These are phyloP conservation scores for Criorhina ranunculi DNA, from an alignment of 2,888 invertebrate genomes.

Conservation along the genomic window DNA sequence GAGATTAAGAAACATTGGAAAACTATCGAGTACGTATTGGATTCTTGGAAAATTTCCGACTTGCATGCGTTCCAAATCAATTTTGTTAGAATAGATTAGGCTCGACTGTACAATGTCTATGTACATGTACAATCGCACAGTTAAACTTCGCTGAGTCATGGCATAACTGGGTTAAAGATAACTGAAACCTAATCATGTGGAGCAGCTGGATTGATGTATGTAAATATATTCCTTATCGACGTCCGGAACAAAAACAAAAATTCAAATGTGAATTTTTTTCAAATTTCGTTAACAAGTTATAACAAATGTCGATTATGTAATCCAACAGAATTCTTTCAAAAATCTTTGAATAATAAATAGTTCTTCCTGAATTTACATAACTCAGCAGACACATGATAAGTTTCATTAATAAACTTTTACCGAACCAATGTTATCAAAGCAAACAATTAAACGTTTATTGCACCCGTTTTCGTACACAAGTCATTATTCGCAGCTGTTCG, in stretches of 20 bases:
- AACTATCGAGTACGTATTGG: no score
- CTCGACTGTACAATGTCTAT: neutral
- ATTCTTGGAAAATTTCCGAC: no score
- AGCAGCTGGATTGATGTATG: no score
- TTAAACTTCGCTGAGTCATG: neutral
- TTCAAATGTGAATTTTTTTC: neutral
- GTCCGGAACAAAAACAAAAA: neutral
- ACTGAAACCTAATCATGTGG: neutral
- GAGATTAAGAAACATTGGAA: no score
- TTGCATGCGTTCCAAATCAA: no score
- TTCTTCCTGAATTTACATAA: slow-evolving; percentile 24
- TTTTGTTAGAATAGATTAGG: no score
- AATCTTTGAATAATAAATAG: neutral
- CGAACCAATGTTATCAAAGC: neutral
- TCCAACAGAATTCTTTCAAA: neutral
- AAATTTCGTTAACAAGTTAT: neutral
- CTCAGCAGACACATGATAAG: neutral
- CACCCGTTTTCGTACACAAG: neutral
- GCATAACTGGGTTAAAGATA: slow-evolving; percentile 15
- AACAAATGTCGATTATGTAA: neutral
- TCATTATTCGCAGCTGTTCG: neutral
- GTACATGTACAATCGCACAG: neutral
- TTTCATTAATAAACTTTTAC: neutral
- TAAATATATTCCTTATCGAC: neutral
- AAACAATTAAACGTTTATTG: slow-evolving; percentile 12